These are phyloP conservation scores for Mionectes macconnelli DNA, from an alignment of 2,113 vertebrate species.

Conservation along the genomic window DNA sequence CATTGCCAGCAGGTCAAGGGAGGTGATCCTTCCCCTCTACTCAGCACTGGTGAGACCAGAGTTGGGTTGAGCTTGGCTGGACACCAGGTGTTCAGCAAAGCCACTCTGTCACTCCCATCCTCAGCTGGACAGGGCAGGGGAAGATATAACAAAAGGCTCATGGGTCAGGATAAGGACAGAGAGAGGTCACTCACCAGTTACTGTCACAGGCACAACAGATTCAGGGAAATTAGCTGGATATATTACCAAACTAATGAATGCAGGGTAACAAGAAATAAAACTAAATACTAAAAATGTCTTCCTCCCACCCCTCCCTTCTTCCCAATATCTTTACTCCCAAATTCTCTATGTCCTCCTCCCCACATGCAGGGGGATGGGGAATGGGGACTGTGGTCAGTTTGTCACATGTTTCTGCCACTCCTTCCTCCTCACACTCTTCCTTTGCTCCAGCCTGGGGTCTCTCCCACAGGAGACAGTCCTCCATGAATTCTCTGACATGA, in stretches of 20 bases:
- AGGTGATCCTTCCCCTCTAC: not conserved
- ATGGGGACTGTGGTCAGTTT: not conserved
- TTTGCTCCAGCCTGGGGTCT: not conserved
- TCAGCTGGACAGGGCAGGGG: not conserved
- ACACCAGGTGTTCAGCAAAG: not conserved
- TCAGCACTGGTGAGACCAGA: not conserved
- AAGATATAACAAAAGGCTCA: not conserved
- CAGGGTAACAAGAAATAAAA: not conserved
- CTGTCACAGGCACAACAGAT: not conserved
- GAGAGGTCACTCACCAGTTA: not conserved
- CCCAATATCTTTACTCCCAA: not conserved
- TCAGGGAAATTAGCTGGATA: not conserved
- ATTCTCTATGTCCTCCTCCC: not conserved
- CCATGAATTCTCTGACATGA: not conserved
- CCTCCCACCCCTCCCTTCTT: not conserved
- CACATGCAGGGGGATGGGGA: not conserved
- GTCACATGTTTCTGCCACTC: not conserved
- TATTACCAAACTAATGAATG: not conserved
- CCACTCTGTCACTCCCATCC: not conserved
- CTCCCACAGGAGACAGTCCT: not conserved
- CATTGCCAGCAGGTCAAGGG: not conserved
- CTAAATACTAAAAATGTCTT: not conserved
- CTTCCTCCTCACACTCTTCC: not conserved
- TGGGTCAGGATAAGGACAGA: not conserved
- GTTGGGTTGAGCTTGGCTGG: too few relatives aligned